A percentile compares a stretch with the other conserved stretches of the same genome.
Conservation (phyloP, 1,140 invertebrate genomes). For the Conus ventricosus region DNA sequence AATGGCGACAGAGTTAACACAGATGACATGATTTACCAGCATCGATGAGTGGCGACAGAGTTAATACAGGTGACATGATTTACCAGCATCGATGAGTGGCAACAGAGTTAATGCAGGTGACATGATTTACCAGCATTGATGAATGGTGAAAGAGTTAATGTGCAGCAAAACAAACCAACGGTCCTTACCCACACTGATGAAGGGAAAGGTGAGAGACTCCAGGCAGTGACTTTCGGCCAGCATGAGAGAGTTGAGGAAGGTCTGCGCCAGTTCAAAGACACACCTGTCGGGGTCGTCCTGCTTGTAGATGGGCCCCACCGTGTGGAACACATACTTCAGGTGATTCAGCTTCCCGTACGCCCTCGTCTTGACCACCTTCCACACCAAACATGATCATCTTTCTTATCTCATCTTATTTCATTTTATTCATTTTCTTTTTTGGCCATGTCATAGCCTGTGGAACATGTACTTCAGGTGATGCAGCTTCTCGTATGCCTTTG, state of each 20-base stretch:
- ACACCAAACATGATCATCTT: neutral
- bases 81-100: too few relatives aligned
- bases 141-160: neutral
- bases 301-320: slow-evolving; percentile 54
- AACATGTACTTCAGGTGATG: slow-evolving; percentile 49
- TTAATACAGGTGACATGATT: too few relatives aligned
- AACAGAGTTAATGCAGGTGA: neutral
- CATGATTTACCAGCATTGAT: neutral
- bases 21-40: too few relatives aligned
- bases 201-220: slow-evolving; percentile 56
- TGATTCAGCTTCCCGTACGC: slow-evolving; percentile 49
- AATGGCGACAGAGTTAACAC: neutral
- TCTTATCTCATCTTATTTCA: neutral
- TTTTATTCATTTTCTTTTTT: neutral
- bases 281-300: slow-evolving; percentile 37
- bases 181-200: slow-evolving; percentile 62
- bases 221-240: slow-evolving; percentile 53
- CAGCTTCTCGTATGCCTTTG: slow-evolving; percentile 37
- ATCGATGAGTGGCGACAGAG: too few relatives aligned
- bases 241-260: slow-evolving; percentile 55
- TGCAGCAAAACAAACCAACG: neutral
- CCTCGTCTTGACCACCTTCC: slow-evolving; percentile 47
- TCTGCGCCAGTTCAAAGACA: slow-evolving; percentile 48
- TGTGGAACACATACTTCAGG: slow-evolving; percentile 53
- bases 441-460: slow-evolving; percentile 52